phyloP scores from a whole-genome alignment of 2,888 invertebrate species.

The Drosophila longiperda region DNA sequence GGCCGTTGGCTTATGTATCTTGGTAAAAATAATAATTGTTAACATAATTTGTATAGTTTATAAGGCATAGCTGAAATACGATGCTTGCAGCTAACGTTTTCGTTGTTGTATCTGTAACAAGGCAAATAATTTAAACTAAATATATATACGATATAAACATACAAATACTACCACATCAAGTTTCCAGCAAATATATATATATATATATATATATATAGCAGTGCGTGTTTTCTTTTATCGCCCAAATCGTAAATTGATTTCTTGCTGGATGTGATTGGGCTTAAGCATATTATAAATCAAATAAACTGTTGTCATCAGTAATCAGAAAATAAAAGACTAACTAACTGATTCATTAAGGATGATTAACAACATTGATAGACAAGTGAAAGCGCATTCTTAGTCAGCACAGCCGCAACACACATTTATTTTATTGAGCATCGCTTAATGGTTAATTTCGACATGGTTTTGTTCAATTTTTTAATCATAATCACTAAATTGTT shows the following conservation, averaged over 20 bases:
- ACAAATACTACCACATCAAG: neutral
- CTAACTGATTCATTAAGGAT: neutral
- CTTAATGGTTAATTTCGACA: constrained; percentile 31
- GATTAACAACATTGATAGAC: neutral
- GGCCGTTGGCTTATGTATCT: constrained; percentile 14
- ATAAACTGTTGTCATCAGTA: too few relatives aligned
- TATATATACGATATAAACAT: constrained; percentile 46
- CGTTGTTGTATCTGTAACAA: constrained; percentile 28
- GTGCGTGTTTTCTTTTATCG: neutral
- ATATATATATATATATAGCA: neutral
- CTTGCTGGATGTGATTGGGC: neutral
- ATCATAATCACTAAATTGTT: constrained; percentile 27
- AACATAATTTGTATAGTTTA: constrained; percentile 31
- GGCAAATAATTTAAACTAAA: constrained; percentile 34
- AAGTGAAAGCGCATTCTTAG: neutral
- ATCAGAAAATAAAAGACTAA: neutral
- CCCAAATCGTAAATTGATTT: neutral
- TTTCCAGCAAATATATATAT: constrained; percentile 8
- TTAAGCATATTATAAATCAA: neutral
- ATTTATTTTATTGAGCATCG: constrained; percentile 44
- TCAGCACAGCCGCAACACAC: neutral
- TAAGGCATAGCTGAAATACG: constrained; percentile 30
- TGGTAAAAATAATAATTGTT: constrained; percentile 28
- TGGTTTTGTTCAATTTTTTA: constrained; percentile 14
- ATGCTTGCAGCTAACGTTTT: constrained; percentile 23